Base-by-base conservation (phyloP, 2,113 vertebrate species). In the Alligator sinensis region DNA sequence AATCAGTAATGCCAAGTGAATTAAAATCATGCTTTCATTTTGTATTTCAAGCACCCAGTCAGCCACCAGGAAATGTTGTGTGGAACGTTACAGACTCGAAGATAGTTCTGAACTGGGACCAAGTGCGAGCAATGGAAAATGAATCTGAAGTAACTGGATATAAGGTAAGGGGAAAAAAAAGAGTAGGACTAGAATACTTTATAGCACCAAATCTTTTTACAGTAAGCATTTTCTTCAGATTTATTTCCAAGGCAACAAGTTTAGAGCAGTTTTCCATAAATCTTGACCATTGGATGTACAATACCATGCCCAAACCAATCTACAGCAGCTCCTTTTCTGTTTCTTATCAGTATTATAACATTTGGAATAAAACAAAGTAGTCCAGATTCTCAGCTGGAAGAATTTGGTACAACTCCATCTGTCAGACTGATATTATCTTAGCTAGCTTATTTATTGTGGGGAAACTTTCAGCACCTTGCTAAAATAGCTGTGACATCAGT, bases 91-190 rank as follows among this genome's bases (percentile, higher is more conserved):
- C 98, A 27, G 98, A 98, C 93, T 99, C 98, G 22, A 98, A 98
- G 38, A 98, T 99, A 16, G 95, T 98, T 8, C 97, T 99, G 91
- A 99, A 98, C 94, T 99, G 99, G 99, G 99, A 99, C 85, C 98
- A 98, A n/a, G 99, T 99, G 3, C 98, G 98, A 88, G 99, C 99
- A 11, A 97, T 98, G 97, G 99, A 99, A 96, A 99, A 98, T 0
- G 99, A 99, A 97, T 99, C 99, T 1, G 98, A 99, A 97, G 99
- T 99, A 96, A 99, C 97, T 4, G 99, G 99, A 11, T 99, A 99
- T 96, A 98, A 99, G 98, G 99, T 99, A 94, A 96, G 99, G 97
- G 58, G 28, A 55, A 47, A 47, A 47, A 80, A 17, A n/a, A 38
- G 30, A 57, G 17, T 24, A 21, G 24, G 47, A 47, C 11, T 7